Percentiles rank a stretch among this genome's conserved stretches.
Conservation (phyloP, 1,140 invertebrate species). For the Leptinotarsa lineolata region DNA sequence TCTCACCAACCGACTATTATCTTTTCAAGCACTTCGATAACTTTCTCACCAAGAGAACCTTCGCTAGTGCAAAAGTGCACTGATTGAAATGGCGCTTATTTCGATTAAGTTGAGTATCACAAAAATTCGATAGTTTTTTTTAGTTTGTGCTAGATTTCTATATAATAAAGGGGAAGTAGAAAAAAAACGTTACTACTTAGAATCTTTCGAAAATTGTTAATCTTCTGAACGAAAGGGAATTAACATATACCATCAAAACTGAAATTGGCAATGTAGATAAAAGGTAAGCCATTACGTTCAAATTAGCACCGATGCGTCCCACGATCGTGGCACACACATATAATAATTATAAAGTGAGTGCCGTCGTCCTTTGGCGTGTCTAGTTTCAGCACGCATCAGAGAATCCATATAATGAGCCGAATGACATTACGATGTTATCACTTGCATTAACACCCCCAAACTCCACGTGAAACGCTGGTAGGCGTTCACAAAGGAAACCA, state of each 20-base stretch:
- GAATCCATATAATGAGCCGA: constrained; percentile 5
- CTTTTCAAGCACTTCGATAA: no score
- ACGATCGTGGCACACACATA: background rate
- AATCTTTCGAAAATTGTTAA: no score
- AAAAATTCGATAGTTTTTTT: no score
- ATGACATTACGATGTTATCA: constrained; percentile 6
- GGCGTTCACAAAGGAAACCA: constrained; percentile 7
- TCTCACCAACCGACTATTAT: no score
- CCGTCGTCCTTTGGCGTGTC: background rate
- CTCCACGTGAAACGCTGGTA: background rate
- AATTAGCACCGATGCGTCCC: background rate
- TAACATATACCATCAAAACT: background rate
- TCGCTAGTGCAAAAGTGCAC: no score
- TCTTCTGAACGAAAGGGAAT: no score
- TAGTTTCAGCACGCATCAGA: background rate
- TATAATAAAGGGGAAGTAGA: no score
- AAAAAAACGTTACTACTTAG: no score
- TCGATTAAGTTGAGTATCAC: no score
- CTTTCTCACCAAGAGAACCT: no score
- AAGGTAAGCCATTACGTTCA: background rate
- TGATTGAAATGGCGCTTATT: no score
- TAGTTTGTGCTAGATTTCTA: no score
- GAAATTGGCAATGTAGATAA: background rate
- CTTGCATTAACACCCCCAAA: constrained; percentile 3
- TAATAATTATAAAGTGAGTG: constrained; percentile 4